phyloP scores from a whole-genome alignment of 2,888 invertebrate genomes.

The Marasmarcha lunaedactyla region DNA sequence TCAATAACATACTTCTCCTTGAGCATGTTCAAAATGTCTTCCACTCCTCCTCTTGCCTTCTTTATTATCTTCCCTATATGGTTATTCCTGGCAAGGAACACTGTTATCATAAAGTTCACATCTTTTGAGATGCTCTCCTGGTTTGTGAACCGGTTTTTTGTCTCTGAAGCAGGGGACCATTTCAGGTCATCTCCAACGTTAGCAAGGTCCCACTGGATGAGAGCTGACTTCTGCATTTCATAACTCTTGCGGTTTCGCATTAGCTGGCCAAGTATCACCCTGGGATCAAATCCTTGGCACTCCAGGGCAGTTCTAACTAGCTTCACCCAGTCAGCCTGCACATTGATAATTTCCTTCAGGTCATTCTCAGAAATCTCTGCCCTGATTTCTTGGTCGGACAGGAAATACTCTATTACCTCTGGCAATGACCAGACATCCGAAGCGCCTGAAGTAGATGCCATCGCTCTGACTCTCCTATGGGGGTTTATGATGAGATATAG shows the following conservation, averaged over 20 bases:
- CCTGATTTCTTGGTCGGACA: neutral
- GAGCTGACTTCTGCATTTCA: neutral
- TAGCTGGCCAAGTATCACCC: neutral
- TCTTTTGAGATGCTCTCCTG: neutral
- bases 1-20: neutral
- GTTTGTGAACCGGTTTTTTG: neutral
- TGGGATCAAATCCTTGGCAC: neutral
- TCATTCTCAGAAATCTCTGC: neutral
- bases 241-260: neutral
- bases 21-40: neutral
- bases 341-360: neutral
- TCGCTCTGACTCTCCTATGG: too few species aligned
- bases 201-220: neutral
- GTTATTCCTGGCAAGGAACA: neutral
- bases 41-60: too few species aligned
- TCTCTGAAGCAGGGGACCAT: neutral
- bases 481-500: too few species aligned
- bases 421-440: neutral
- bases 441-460: too few species aligned
- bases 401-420: neutral
- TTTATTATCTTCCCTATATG: too few species aligned
- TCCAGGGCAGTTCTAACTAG: neutral
- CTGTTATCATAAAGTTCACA: neutral
- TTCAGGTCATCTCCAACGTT: neutral
- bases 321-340: neutral